phyloP scores from a whole-genome alignment of 1,140 invertebrate genomes.

The Tigriopus japonicus region DNA sequence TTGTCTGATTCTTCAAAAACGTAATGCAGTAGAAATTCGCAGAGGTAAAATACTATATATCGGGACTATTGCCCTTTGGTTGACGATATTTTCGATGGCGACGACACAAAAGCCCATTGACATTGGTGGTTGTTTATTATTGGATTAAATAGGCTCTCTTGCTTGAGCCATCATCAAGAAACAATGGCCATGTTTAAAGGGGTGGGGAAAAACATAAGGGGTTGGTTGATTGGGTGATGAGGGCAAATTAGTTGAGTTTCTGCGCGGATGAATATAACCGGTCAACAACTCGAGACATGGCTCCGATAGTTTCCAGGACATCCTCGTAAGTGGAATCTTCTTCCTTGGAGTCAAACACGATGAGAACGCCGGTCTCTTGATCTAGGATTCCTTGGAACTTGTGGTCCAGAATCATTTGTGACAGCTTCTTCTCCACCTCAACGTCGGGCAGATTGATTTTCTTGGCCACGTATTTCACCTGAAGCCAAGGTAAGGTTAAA shows the following conservation, averaged over 20 bases:
- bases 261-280: slow-evolving; percentile 95
- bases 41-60: too few species aligned
- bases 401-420: slow-evolving; percentile 98
- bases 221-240: too few species aligned
- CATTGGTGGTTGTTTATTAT: too few species aligned
- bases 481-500: not conserved
- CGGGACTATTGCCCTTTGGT: too few species aligned
- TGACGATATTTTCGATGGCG: too few species aligned
- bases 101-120: too few species aligned
- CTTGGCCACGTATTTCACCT: slow-evolving; percentile 59
- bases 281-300: slow-evolving; percentile 97
- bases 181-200: too few species aligned
- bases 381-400: slow-evolving; percentile 92
- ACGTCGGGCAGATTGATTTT: slow-evolving; percentile 70
- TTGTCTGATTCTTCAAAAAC: too few species aligned
- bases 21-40: too few species aligned
- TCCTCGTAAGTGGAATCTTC: slow-evolving; percentile 93
- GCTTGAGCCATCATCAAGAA: too few species aligned
- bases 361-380: slow-evolving; percentile 89
- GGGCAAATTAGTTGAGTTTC: slow-evolving; percentile 63
- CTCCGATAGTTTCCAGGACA: slow-evolving; percentile 88
- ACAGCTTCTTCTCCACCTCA: slow-evolving; percentile 93
- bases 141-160: too few species aligned
- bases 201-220: too few species aligned
- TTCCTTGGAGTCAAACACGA: slow-evolving; percentile 88